Evolutionary conservation across 2,888 invertebrate genomes (phyloP), one percentile per base, ranked within the genome.

Genomic region (Acleris cristana): DNA sequence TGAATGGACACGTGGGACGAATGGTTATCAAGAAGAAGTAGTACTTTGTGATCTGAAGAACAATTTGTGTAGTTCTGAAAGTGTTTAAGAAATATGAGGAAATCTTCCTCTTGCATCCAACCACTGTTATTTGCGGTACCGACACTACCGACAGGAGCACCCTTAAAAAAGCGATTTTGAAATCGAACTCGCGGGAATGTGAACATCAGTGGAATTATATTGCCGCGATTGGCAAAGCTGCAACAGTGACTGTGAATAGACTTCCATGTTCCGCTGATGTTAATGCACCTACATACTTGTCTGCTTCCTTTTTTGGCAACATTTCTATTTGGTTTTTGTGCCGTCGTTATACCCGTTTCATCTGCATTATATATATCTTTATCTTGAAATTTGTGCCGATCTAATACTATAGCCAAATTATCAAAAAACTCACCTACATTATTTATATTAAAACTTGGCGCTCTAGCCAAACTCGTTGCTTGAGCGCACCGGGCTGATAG

Each of bases 241-340:
- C 82, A 62, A 73, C 70, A 10, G 78, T 74, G 45, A 85, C 70
- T 71, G 81, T 80, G 0, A 79, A 76, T 10, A 79, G 67, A 14
- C 80, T 79, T 0, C 84, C 84, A 34, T 81, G 72, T 72, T 87
- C 85, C 0, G 77, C 79, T n/a, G 83, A 83, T 5, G 81, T 81
- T 0, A 82, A 14, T 59, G 80, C 70, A 12, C 80, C 81, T 0
- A 85, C 80, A 69, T 0, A 85, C 80, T 70, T 83, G 81, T 12
- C 72, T 68, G 0, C 10, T 19, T 0, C 73, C 75, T 19, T 66
- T 56, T 60, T 69, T 69, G 8, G 75, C 72, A n/a, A 78, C 26
- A 5, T 77, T 53, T 66, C 59, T 67, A 14, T 75, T 69, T 0
- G 76, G 74, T 21, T 71, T 76, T 48, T 75, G 77, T 0, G 74